Base-by-base conservation (phyloP, 1,140 invertebrate species). In the Cyrtorhinus lividipennis region DNA sequence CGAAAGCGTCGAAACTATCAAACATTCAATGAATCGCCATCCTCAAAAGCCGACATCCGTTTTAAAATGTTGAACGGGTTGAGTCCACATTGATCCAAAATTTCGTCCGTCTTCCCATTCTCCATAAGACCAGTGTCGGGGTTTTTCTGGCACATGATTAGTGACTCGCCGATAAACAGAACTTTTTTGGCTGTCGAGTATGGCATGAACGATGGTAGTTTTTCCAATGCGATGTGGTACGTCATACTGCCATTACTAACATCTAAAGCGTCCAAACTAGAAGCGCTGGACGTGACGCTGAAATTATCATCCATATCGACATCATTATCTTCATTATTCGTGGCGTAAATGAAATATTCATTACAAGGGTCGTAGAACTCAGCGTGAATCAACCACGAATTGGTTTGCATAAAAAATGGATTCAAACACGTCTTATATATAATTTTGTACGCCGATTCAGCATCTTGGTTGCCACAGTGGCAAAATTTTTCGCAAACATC, bases 91-190 rank as follows among this genome's bases (percentile, higher is more conserved):
- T 20, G 5, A 5, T 53, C 20, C 8, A 53, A 20, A 5, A 53
- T 53, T 20, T 53, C 18, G 10, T 53, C 48, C n/a, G n/a, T n/a
- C 20, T 20, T 22, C 5, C 48, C 8, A 15, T 38, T 15, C 20
- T 53, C 48, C 12, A 15, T 5, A 10, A 53, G 20, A 3, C 18
- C 20, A 3, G 5, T 20, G 20, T 8, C 20, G 5, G 12, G 12
- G 18, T 53, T 20, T 53, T 53, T 8, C 12, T 46, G 46, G 44
- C 61, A 62, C 26, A 62, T 56, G 8, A 25, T 53, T 1, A 62
- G 61, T n/a, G 61, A 45, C 48, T 62, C 61, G 18, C 61, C 61
- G 22, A 62, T 56, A 26, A 62, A 62, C 8, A 62, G 18, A 5
- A 62, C 44, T 27, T 62, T 62, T 2, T 53, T 53, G 8, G 61